Conservation (phyloP, 2,113 vertebrate species). For the Platycercus adscitus region DNA sequence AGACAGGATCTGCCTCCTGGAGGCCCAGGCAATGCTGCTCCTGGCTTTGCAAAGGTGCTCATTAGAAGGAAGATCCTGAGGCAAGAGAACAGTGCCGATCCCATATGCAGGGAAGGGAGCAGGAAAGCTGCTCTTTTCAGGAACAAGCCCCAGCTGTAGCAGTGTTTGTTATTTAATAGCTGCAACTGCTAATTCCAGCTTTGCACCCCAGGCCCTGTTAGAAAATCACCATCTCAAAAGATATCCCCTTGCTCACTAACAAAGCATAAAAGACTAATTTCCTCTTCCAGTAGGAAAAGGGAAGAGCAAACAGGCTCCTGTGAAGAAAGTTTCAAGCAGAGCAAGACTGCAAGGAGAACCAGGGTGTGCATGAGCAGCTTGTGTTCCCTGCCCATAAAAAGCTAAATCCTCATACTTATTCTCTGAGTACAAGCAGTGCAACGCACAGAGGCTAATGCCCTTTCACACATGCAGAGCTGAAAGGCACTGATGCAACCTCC, state of each 20-base stretch:
- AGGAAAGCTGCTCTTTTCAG: neutral
- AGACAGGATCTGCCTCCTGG: neutral
- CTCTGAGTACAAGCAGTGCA: neutral
- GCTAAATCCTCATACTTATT: neutral
- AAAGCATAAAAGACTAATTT: neutral
- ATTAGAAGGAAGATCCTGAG: neutral
- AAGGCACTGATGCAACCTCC: neutral
- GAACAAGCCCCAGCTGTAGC: neutral
- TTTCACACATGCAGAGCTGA: neutral
- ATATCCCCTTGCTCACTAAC: neutral
- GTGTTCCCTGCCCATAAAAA: neutral
- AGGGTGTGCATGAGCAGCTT: neutral
- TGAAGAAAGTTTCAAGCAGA: neutral
- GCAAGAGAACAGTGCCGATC: fast-evolving
- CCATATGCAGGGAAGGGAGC: fast-evolving
- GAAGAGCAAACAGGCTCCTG: neutral
- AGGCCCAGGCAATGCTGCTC: neutral
- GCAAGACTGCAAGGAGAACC: neutral
- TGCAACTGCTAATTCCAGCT: neutral
- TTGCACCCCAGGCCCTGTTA: neutral
- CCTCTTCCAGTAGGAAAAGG: neutral
- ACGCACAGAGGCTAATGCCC: neutral
- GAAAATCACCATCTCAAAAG: neutral
- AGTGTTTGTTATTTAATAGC: neutral
- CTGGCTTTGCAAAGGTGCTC: neutral